Conservation (phyloP, 2,888 invertebrate genomes). For the Diarsia rubi region DNA sequence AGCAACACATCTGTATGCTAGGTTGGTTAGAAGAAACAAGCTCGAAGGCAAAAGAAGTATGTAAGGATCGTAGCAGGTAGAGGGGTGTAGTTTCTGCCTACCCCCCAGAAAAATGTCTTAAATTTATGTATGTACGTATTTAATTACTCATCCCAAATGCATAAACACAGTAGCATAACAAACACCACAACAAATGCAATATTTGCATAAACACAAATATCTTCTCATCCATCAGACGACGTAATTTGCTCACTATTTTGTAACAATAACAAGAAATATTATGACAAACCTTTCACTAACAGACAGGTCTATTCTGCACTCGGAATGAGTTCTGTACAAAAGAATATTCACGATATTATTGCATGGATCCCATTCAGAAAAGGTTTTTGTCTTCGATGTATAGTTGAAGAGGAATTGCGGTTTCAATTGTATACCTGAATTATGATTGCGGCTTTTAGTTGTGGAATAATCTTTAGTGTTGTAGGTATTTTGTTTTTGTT, state of each 20-base stretch:
- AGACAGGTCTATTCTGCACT: conserved; percentile 62
- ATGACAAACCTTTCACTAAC: conserved; percentile 59
- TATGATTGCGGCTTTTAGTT: conserved; percentile 51
- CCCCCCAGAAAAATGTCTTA: no score
- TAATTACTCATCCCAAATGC: not conserved
- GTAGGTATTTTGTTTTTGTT: conserved; percentile 1
- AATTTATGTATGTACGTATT: no score
- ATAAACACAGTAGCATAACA: not conserved
- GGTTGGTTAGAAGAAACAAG: no score
- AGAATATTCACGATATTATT: conserved; percentile 70
- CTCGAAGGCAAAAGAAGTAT: no score
- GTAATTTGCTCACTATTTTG: conserved; percentile 36
- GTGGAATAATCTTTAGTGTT: conserved; percentile 19
- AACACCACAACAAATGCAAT: conserved; percentile 12
- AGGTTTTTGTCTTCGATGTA: conserved; percentile 70
- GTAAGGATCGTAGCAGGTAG: no score
- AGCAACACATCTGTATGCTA: no score
- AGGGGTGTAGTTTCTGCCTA: no score
- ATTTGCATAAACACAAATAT: conserved; percentile 36
- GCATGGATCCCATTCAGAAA: conserved; percentile 67
- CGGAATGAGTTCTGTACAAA: conserved; percentile 71
- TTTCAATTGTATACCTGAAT: conserved; percentile 45
- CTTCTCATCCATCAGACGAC: conserved; percentile 16
- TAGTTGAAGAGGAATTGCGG: conserved; percentile 50
- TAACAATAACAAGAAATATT: conserved; percentile 55